phyloP scores from a whole-genome alignment of 2,797 vertebrate genomes.

The Lagodon rhomboides region DNA sequence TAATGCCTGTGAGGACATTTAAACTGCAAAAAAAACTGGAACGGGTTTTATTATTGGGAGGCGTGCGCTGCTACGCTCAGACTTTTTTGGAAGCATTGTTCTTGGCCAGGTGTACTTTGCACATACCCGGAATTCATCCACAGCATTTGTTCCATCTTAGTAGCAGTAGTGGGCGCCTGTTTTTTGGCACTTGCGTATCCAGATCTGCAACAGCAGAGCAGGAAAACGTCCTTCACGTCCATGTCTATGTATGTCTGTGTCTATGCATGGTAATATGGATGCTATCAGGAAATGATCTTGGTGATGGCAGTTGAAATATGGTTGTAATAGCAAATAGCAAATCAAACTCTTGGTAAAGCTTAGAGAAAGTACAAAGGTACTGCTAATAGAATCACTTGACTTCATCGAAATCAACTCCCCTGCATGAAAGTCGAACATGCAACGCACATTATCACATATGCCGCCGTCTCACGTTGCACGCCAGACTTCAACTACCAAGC shows the following conservation, averaged over 20 bases:
- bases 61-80: not conserved
- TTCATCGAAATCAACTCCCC: not conserved
- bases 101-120: constrained; percentile 7
- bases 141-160: not conserved
- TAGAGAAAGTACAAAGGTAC: not conserved
- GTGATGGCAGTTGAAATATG: not conserved
- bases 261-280: not conserved
- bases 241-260: too few species aligned
- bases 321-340: not conserved
- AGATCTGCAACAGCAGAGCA: not conserved
- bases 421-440: not conserved
- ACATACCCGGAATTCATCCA: constrained; percentile 3
- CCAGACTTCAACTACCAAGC: too few species aligned
- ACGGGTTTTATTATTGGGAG: not conserved
- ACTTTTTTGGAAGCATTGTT: constrained; percentile 1
- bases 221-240: not conserved
- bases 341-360: not conserved
- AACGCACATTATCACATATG: too few species aligned
- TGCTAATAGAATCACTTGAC: too few species aligned
- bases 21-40: not conserved
- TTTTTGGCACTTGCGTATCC: not conserved
- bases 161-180: not conserved
- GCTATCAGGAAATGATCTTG: not conserved
- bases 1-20: not conserved
- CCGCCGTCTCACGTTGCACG: too few species aligned